Conservation (phyloP, 2,888 invertebrate genomes). For the Harmothoe impar region DNA sequence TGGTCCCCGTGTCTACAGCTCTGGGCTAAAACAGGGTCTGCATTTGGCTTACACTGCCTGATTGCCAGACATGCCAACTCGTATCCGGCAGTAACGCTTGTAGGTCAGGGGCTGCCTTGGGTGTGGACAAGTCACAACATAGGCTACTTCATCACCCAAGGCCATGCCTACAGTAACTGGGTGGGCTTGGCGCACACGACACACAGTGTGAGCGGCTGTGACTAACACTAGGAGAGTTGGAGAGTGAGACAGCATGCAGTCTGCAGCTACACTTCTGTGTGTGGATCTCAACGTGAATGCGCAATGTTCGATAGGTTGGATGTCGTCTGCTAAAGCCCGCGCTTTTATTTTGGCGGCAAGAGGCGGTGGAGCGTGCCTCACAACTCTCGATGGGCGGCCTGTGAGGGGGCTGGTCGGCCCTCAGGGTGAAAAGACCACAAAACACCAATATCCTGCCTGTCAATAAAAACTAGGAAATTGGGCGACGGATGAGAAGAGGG, state of each 20-base stretch:
- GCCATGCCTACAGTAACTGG: not conserved
- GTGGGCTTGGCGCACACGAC: not conserved
- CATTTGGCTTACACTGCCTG: not conserved
- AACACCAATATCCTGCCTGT: constrained; percentile 39
- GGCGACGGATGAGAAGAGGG: not conserved
- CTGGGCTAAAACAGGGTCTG: not conserved
- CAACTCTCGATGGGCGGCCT: constrained; percentile 1
- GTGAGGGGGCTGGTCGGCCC: not conserved
- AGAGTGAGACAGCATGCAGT: not conserved
- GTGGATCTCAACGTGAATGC: not conserved
- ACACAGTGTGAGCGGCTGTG: not conserved
- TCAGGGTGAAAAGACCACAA: constrained; percentile 16
- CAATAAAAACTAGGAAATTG: constrained; percentile 52
- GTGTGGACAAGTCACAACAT: not conserved
- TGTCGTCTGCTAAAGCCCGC: constrained; percentile 29
- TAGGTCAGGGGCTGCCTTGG: not conserved
- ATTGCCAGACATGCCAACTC: constrained; percentile 36
- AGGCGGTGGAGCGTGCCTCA: constrained; percentile 1
- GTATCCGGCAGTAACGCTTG: not conserved
- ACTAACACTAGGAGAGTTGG: not conserved
- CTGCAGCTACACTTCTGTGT: not conserved
- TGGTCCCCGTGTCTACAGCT: not conserved
- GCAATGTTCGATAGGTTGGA: not conserved
- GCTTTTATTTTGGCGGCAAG: constrained; percentile 45
- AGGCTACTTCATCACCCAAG: not conserved